Evolutionary conservation across 2,113 vertebrate genomes (phyloP), one percentile per base, ranked within the genome.

Genomic region (Glaucomys volans): DNA sequence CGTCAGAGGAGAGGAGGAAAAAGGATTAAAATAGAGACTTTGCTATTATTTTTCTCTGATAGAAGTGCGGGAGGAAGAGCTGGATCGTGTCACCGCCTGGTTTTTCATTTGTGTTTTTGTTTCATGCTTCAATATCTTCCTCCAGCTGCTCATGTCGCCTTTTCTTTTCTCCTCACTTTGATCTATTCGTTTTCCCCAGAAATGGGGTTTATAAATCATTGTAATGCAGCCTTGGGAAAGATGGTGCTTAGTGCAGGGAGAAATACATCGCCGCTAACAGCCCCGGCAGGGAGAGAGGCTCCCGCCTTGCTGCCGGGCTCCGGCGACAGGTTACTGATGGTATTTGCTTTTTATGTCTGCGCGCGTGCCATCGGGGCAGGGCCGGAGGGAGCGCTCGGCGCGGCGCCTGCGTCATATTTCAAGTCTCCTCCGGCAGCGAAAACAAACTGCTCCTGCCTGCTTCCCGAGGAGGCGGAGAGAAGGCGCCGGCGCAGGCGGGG

Each of bases 131-230:
- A 96, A 96, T 98, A 97, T 98, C 98, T 98, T 97, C 98, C 98
- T 97, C 98, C 98, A 98, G 98, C 98, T 98, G 98, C 98, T 98
- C 88, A 85, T 37, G 98, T 98, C 98, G 98, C 97, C 95, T 98
- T 97, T 96, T 85, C 98, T 98, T 97, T 98, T 97, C 98, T 98
- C 97, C 98, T 98, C 96, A 47, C 98, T 98, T 98, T 99, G 99
- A 99, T 99, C 98, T 99, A 99, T 99, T 98, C 98, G 98, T 99
- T 98, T 98, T 96, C 98, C 97, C 94, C 98, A 98, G 98, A 98
- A 98, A 98, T 98, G 98, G 98, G 98, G 98, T 98, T 98, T 98
- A 99, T 99, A 98, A 99, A 99, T 99, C 99, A 99, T 96, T 97
- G 98, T 99, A 99, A 99, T 98, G 98, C 98, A 97, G 98, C 98